Evolutionary conservation across 2,888 invertebrate species (phyloP), one percentile per base, ranked within the genome.

Genomic region (Melanostoma scalare): DNA sequence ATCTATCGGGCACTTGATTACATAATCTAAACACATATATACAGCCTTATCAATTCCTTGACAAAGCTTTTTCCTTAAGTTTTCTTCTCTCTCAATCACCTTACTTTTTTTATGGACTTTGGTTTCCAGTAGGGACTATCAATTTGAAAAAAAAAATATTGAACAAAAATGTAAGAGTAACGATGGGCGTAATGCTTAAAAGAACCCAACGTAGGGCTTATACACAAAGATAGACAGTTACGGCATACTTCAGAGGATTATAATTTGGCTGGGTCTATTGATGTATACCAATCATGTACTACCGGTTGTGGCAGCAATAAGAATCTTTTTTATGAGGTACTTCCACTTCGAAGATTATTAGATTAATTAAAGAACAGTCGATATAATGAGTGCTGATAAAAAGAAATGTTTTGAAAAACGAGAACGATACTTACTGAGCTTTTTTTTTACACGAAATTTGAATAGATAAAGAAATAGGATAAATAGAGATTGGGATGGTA

Each of bases 231-330:
- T 20, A 6, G 35, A 50, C 6, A 56, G 10, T 56, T 58, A 8
- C 35, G 42, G 9, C 1, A 67, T 44, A 58, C 35, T 58, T 67
- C 58, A 67, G 58, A 65, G 30, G 50, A 58, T 74, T 67, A 58
- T 74, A 67, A 74, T 74, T 67, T 52, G 10, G 50, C 44, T 58
- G 44, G 33, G 50, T 6, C 38, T 56, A 56, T 56, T 73, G 63
- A 63, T 73, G 61, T 38, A 31, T 6, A 52, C 31, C 55, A 73
- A 55, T 63, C 63, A 73, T 35, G 31, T 48, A 38, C 33, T 53
- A 5, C 33, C n/a, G 36, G 55, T 36, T 10, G 10, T 35, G 35
- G n/a, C 48, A 35, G 50, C 30, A 55, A 56, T 65, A 56, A 50
- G 56, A 20, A 48, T 36, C 33, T 65, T 33, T 74, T 73, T 56